Base-by-base conservation (phyloP, 1,140 invertebrate genomes). In the Drosophila saltans region DNA sequence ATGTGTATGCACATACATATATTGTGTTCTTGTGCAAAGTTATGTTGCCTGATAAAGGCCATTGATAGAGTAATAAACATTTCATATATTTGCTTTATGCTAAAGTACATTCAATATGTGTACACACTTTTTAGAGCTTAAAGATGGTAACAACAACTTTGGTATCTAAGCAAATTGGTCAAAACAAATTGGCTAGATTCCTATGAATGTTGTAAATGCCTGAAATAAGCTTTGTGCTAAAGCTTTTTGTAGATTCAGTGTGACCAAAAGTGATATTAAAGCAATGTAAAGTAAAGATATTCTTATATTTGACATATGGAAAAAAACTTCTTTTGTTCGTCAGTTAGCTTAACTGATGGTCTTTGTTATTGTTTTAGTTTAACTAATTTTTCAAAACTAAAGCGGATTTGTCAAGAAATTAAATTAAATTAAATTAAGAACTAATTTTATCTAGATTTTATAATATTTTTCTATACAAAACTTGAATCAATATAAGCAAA, bases 21-120 rank as follows among this genome's bases (percentile, higher is more conserved):
- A 52, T 52, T 70, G 64, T 69, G 45, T 68, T 65, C 28, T 66
- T 70, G 70, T 41, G 55, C 30, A 59, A 83, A 86, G 78, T 82
- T 81, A 75, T 76, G 75, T 45, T 80, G 65, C 66, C 68, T 89
- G 84, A 88, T 89, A 89, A 36, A 80, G 89, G 73, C 77, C 84
- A 89, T 89, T 88, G 83, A 88, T 83, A 89, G 69, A 75, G 64
- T 40, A 56, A 79, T 85, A 85, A 85, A 85, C 86, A 85, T 86
- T 70, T 70, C 76, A 69, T 72, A 69, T 72, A 81, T 78, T 48
- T 56, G 21, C 56, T 11, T 26, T 36, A 21, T 11, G 36, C 21
- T 57, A 24, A 21, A n/a, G 56, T 55, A 52, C 24, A 52, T 75
- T 52, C 36, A 57, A 24, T 65, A 26, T 68, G 71, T 63, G 80